phyloP scores from a whole-genome alignment of 2,113 vertebrate species.

The Rhadina sibilatrix region DNA sequence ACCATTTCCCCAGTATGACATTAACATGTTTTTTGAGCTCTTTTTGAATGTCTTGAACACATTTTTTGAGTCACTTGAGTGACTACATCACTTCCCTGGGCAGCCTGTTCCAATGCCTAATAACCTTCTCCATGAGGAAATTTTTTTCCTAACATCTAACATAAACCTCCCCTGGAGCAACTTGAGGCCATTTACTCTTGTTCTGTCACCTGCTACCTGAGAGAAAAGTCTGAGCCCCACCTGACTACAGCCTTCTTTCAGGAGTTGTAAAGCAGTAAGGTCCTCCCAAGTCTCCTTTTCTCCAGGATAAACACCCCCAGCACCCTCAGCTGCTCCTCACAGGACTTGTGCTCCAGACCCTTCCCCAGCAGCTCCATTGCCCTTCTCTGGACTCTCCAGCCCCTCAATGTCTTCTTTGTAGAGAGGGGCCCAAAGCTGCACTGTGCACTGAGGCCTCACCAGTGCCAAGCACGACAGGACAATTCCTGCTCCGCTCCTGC shows the following conservation, averaged over 20 bases:
- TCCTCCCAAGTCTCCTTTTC: neutral
- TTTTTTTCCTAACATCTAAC: neutral
- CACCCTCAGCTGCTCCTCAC: neutral
- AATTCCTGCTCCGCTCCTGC: neutral
- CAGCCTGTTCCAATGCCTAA: neutral
- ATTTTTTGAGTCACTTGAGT: neutral
- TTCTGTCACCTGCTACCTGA: neutral
- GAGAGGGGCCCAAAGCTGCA: neutral
- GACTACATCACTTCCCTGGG: no score
- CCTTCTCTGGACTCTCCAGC: neutral
- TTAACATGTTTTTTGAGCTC: neutral
- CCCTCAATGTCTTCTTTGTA: neutral
- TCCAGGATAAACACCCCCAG: no score
- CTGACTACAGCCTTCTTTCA: neutral
- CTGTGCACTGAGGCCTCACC: no score
- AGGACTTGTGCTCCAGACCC: neutral
- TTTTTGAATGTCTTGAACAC: neutral
- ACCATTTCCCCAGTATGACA: fast-evolving
- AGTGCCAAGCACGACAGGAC: neutral
- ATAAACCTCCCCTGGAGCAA: neutral
- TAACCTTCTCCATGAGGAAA: neutral
- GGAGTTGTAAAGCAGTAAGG: neutral
- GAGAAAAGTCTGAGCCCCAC: neutral
- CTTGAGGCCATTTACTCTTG: neutral
- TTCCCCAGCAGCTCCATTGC: neutral